Conservation (phyloP, 2,888 invertebrate genomes). For the Sycophila texana region DNA sequence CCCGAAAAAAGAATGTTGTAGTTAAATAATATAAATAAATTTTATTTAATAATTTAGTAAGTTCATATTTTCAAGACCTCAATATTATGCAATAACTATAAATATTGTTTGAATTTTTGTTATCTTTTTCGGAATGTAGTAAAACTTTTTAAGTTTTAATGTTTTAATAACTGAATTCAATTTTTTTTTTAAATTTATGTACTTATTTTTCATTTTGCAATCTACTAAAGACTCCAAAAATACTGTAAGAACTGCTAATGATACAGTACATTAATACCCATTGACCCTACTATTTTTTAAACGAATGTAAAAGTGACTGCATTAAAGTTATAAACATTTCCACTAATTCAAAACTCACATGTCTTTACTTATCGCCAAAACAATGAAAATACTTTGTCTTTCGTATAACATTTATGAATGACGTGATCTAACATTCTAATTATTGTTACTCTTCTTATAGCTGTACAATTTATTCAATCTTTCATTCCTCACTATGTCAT, state of each 20-base stretch:
- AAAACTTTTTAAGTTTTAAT: conserved; percentile 14
- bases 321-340: conserved; percentile 12
- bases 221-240: conserved; percentile 29
- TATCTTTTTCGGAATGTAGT: conserved; percentile 14
- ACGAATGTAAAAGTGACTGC: conserved; percentile 10
- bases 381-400: conserved; percentile 23
- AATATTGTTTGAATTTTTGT: background rate
- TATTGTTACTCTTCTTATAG: conserved; percentile 46
- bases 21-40: background rate
- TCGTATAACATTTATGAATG: conserved; percentile 20
- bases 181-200: background rate
- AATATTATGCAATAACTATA: no score
- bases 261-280: conserved; percentile 17
- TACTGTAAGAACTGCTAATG: conserved; percentile 33
- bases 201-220: conserved; percentile 11
- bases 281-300: background rate
- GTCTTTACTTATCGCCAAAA: conserved; percentile 10
- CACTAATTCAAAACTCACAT: conserved; percentile 10
- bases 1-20: background rate
- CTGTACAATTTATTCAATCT: conserved; percentile 45
- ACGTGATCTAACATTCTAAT: conserved; percentile 40
- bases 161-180: conserved; percentile 4
- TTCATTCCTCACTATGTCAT: conserved; percentile 5
- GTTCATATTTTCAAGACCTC: no score
- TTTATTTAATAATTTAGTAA: no score